These are phyloP conservation scores for Manis pentadactyla DNA, from an alignment of 2,797 vertebrate genomes.

Conservation along the genomic window DNA sequence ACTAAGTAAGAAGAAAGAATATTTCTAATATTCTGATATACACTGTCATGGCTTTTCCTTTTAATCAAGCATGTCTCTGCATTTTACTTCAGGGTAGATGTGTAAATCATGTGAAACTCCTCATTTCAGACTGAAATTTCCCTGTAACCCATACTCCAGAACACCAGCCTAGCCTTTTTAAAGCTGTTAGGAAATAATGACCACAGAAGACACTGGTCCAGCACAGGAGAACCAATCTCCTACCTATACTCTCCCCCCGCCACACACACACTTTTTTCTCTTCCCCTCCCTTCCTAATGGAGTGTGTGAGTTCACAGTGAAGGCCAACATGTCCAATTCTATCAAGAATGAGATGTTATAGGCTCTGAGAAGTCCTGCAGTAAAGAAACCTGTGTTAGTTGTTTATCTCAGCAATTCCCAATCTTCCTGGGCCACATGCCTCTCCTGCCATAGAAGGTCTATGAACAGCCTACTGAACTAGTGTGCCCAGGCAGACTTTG, in stretches of 20 bases:
- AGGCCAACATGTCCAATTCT: background rate
- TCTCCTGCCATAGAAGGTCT: background rate
- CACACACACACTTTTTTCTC: background rate
- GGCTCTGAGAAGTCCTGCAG: background rate
- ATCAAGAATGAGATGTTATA: background rate
- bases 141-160: background rate
- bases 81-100: background rate
- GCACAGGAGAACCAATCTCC: background rate
- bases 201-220: background rate
- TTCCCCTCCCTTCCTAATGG: background rate
- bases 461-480: background rate
- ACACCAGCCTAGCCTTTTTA: background rate
- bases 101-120: background rate
- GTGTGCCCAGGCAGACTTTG: background rate
- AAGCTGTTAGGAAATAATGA: background rate
- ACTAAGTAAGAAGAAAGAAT: background rate
- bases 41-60: background rate
- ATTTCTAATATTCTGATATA: conserved; percentile 46
- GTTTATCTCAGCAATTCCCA: background rate
- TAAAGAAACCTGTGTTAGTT: background rate
- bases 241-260: background rate
- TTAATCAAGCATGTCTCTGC: background rate
- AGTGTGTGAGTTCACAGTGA: background rate
- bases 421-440: background rate
- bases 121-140: background rate